Base-by-base conservation (phyloP, 2,888 invertebrate genomes). In the Rhamphomyia laevipes region DNA sequence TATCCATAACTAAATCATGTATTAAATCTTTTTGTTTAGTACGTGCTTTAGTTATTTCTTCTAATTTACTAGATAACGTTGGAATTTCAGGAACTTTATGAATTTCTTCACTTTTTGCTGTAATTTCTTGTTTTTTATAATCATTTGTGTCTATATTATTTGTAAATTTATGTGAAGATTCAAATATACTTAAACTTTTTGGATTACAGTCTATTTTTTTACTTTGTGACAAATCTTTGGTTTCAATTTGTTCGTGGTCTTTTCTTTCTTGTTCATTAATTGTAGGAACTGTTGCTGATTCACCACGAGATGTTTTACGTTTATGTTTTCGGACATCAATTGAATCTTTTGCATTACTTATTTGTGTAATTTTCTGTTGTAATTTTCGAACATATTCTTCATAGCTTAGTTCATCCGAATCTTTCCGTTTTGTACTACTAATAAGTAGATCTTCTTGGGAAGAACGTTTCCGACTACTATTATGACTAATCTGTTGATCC, bases 1-100 rank as follows among this genome's bases (percentile, higher is more conserved):
- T 82, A 61, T 84, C 86, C 76, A 90, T 79, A 46, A 91, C 84
- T 69, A 91, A 73, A 64, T 89, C 82, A 59, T 89, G 81, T 43
- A 91, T 85, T 23, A 90, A 74, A 63, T 83, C 85, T 55, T 88
- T 89, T 67, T 90, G 88, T 62, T 86, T 84, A 37, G 83, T 84
- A 48, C 88, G 75, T 63, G 88, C 87, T 61, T 84, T 79, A 54
- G 83, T 82, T 33, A 90, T 76, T 70, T 86, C 84, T 63, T 87
- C 84, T 48, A 85, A 74, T 63, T 82, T 84, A 50, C 79, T 74
- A 2, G 76, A 77, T 4, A 81, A 80, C 3, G 79, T 77, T 75
- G 45, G 79, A 73, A 49, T 64, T 64, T 60, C 70, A 62, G 67
- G 63, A 61, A 61, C 62, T 59, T 67, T 62, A 46, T 58, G 54